Evolutionary conservation across 2,888 invertebrate genomes (phyloP).

Genomic region (Spisula subtruncata): DNA sequence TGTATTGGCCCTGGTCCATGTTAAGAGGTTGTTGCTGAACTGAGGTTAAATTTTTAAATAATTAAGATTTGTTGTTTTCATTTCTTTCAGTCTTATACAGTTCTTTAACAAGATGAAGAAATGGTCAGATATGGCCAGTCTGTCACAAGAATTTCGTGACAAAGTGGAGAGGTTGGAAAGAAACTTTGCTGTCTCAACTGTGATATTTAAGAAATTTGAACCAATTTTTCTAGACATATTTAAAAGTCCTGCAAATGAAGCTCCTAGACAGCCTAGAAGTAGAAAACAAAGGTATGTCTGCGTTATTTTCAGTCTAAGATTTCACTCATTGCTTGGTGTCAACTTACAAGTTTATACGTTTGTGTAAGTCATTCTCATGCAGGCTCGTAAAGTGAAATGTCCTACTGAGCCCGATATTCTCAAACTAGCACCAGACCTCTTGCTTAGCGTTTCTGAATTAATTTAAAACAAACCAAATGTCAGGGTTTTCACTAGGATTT

Average conservation of each 20-base stretch:
- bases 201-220: slow-evolving; percentile 97
- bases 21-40: too few species aligned
- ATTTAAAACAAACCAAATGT: too few species aligned
- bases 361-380: too few species aligned
- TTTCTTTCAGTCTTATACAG: slow-evolving; percentile 93
- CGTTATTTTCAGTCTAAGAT: too few species aligned
- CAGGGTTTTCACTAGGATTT: too few species aligned
- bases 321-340: too few species aligned
- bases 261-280: slow-evolving; percentile 90
- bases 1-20: not conserved
- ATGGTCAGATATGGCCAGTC: slow-evolving; percentile 97
- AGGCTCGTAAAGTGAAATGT: too few species aligned
- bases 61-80: not conserved
- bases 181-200: slow-evolving; percentile 97
- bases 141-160: slow-evolving; percentile 94
- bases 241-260: slow-evolving; percentile 91
- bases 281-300: slow-evolving; percentile 90
- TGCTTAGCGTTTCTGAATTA: too few species aligned
- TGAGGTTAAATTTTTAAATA: too few species aligned
- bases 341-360: too few species aligned
- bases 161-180: slow-evolving; percentile 95
- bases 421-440: too few species aligned
- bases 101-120: slow-evolving; percentile 98
- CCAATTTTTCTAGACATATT: slow-evolving; percentile 96
- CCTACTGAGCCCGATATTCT: too few species aligned